A percentile compares a stretch with the other conserved stretches of the same genome.
These are phyloP conservation scores for Hypomesus transpacificus DNA, from an alignment of 2,113 vertebrate species.

Conservation along the genomic window DNA sequence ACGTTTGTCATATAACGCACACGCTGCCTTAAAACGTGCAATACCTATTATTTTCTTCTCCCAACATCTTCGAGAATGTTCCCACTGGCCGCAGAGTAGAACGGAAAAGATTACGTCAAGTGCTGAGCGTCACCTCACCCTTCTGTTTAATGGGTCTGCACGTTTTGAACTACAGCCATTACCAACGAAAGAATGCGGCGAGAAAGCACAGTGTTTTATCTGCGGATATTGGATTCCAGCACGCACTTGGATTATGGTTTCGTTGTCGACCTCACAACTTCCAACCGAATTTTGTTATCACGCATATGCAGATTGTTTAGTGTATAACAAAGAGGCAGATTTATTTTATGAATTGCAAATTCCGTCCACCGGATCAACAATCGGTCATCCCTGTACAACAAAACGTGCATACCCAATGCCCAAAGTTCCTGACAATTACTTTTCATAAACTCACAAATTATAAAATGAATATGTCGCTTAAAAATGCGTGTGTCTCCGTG, in stretches of 20 bases:
- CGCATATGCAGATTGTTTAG: too few species aligned
- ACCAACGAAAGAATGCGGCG: neutral
- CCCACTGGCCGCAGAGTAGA: slow-evolving; percentile 63
- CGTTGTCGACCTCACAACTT: too few species aligned
- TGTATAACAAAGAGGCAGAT: too few species aligned
- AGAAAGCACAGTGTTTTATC: too few species aligned
- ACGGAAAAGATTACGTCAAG: slow-evolving; percentile 78
- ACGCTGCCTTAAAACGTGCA: neutral
- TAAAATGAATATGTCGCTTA: neutral
- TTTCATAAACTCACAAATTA: neutral
- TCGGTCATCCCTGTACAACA: too few species aligned
- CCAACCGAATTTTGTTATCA: too few species aligned
- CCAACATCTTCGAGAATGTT: slow-evolving; percentile 70
- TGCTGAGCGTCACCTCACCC: slow-evolving; percentile 44
- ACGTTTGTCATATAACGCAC: neutral
- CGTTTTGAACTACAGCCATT: slow-evolving; percentile 3
- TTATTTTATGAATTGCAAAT: too few species aligned
- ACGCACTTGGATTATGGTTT: too few species aligned
- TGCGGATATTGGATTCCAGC: too few species aligned
- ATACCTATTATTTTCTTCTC: neutral
- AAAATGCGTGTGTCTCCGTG: neutral
- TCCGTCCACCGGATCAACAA: too few species aligned
- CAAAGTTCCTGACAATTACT: neutral
- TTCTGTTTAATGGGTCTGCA: neutral
- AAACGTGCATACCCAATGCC: too few species aligned